These are phyloP conservation scores for Slavum lentiscoides DNA, from an alignment of 2,888 invertebrate species.

Conservation along the genomic window DNA sequence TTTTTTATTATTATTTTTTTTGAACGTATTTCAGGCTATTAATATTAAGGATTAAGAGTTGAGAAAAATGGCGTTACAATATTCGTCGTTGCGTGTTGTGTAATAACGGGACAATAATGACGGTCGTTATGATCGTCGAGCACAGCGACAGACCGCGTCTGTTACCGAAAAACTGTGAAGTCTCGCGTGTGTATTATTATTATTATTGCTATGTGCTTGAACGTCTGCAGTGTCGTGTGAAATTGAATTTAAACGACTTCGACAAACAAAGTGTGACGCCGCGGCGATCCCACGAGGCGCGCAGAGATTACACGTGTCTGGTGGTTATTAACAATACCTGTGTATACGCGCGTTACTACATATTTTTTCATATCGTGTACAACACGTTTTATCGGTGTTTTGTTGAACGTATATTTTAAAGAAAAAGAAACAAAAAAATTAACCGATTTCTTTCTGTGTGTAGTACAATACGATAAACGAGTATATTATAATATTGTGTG, in stretches of 20 bases:
- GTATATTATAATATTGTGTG: no score
- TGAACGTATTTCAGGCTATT: neutral
- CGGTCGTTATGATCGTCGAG: neutral
- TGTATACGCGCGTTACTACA: neutral
- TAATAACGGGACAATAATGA: neutral
- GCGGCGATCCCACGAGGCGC: conserved; percentile 10
- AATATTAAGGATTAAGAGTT: neutral
- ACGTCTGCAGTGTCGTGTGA: conserved; percentile 25
- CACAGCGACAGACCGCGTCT: neutral
- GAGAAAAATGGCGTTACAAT: neutral
- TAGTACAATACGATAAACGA: no score
- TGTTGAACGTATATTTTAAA: neutral
- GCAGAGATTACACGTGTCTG: conserved; percentile 20
- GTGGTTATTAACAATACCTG: neutral
- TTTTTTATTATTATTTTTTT: no score
- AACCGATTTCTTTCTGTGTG: neutral
- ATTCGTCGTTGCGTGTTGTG: neutral
- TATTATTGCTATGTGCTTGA: neutral
- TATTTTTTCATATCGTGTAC: neutral
- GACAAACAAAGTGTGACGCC: conserved; percentile 9
- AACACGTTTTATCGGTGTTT: neutral
- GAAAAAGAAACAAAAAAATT: neutral
- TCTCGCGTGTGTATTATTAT: conserved; percentile 13
- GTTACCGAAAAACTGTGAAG: conserved; percentile 28
- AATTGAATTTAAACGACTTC: conserved; percentile 37